Evolutionary conservation across 2,888 invertebrate species (phyloP), one percentile per base, ranked within the genome.

Genomic region (Cistogaster globosa): DNA sequence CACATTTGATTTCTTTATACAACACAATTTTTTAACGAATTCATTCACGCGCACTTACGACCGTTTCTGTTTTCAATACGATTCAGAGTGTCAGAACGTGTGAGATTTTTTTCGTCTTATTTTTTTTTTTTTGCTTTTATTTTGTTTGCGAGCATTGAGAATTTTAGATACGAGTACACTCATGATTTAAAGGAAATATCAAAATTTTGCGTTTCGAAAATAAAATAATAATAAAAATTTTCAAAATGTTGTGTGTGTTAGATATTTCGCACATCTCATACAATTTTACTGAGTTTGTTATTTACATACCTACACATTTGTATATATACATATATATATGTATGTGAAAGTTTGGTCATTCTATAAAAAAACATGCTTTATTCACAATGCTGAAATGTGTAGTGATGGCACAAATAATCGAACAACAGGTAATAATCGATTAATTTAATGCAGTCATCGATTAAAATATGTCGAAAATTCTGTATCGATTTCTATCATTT

Each of bases 41-140:
- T 82, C 60, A 65, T 81, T 78, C 74, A 85, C 82, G 85, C 85
- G 85, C 82, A 74, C 82, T 79, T 71, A 79, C 85, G 82, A 79
- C 85, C 82, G 85, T 71, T 85, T 79, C 65, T 60, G 75, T 53
- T 82, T 82, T 79, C 57, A 75, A 65, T 60, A 69, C 81, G 75
- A 79, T 81, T 69, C 65, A 79, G 82, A 85, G 82, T 85, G 85
- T 26, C 65, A 60, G 20, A 22, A 38, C 55, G 69, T 74, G 26
- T 60, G 69, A 78, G 74, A 60, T 74, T 62, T 77, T 20, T 45
- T 62, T 58, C 62, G 36, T 53, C 5, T 67, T 53, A 26, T 36
- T 57, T 63, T 55, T 67, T 36, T 16, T 16, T 58, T 53, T 38
- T 60, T 5, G 2, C 0, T 32, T 65, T 62, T 42, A 45, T 63